These are phyloP conservation scores for Bicyclus anynana DNA, from an alignment of 1,140 invertebrate genomes.

Conservation along the genomic window DNA sequence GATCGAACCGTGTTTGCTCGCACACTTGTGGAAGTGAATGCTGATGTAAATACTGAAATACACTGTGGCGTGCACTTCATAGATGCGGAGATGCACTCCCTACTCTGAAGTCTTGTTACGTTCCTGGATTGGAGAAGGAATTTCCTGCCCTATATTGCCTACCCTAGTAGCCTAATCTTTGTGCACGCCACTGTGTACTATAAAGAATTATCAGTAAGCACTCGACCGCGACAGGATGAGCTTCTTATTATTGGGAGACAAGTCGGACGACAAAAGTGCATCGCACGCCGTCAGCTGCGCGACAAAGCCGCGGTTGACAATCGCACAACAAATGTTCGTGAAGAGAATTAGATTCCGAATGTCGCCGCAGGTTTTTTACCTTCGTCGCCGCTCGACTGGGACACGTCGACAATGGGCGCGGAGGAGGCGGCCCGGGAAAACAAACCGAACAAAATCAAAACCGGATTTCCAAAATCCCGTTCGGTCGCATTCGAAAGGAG, in stretches of 20 bases:
- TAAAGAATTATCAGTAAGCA: neutral
- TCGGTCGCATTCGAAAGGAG: slow-evolving; percentile 63
- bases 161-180: too few species aligned
- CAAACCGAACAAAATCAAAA: slow-evolving; percentile 61
- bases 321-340: neutral
- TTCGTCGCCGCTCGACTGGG: slow-evolving; percentile 42
- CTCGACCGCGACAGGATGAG: neutral
- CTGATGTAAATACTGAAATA: too few species aligned
- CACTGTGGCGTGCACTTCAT: too few species aligned
- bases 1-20: too few species aligned
- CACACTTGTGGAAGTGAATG: too few species aligned
- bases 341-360: slow-evolving; percentile 15
- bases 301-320: neutral
- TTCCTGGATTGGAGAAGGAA: too few species aligned
- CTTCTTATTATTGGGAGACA: neutral
- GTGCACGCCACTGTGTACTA: too few species aligned
- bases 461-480: slow-evolving; percentile 76
- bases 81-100: too few species aligned
- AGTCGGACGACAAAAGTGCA: neutral
- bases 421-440: slow-evolving; percentile 43
- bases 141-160: too few species aligned
- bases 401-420: slow-evolving; percentile 54
- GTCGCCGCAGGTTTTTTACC: slow-evolving; percentile 31
- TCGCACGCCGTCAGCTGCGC: slow-evolving; percentile 7
- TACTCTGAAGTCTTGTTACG: too few species aligned